phyloP scores from a whole-genome alignment of 2,797 vertebrate species.

The Sebastes elongatus region DNA sequence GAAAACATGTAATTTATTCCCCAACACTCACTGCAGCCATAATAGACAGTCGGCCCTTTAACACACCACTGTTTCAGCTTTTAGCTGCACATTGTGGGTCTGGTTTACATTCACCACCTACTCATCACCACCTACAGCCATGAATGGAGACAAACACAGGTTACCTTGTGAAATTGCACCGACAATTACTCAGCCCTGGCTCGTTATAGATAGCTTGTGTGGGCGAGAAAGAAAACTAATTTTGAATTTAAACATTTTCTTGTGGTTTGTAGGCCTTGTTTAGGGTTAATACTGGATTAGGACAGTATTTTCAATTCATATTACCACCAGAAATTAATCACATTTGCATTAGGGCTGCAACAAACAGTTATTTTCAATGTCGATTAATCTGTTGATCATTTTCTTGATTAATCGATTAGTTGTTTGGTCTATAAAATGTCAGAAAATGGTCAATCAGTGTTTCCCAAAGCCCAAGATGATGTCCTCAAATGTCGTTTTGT shows the following conservation, averaged over 20 bases:
- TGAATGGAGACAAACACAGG: not conserved
- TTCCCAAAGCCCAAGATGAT: too few species aligned
- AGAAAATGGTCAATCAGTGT: too few species aligned
- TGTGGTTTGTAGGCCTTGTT: not conserved
- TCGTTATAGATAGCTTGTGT: slow-evolving; percentile 7
- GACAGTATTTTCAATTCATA: not conserved
- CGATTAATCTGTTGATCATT: too few species aligned
- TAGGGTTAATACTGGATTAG: not conserved
- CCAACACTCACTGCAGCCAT: slow-evolving; percentile 25
- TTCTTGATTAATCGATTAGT: too few species aligned
- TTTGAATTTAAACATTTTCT: not conserved
- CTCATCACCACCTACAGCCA: slow-evolving; percentile 12
- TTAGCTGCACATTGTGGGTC: not conserved
- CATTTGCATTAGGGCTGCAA: not conserved
- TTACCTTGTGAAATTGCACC: slow-evolving; percentile 6
- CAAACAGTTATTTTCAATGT: too few species aligned
- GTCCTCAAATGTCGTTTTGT: too few species aligned
- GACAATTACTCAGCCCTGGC: not conserved
- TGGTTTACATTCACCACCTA: slow-evolving; percentile 12
- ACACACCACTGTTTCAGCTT: slow-evolving; percentile 20
- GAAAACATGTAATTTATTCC: slow-evolving; percentile 70
- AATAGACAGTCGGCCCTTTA: slow-evolving; percentile 34
- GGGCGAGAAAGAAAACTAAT: not conserved
- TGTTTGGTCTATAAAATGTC: too few species aligned
- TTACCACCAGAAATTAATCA: not conserved